Evolutionary conservation across 1,140 invertebrate genomes (phyloP).

Genomic region (Telenomus remus): DNA sequence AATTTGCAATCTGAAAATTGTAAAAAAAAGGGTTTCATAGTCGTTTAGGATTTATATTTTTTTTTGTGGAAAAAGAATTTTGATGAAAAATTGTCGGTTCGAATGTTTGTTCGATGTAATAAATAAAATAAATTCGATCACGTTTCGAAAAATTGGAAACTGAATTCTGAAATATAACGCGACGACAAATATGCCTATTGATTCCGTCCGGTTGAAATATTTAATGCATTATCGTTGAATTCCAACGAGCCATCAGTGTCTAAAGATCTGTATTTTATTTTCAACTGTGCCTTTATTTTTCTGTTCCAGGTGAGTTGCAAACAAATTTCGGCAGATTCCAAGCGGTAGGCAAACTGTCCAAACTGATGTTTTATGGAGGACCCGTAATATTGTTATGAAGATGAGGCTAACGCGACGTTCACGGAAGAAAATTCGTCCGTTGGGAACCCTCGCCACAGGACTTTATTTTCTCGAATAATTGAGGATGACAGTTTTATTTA

Average conservation of each 20-base stretch:
- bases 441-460: constrained; percentile 19
- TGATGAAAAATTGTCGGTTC: too few species aligned
- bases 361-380: constrained; percentile 52
- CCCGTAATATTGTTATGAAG: constrained; percentile 45
- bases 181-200: neutral
- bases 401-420: constrained; percentile 35
- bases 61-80: too few species aligned
- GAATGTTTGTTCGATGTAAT: too few species aligned
- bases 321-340: constrained; percentile 16
- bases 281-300: constrained; percentile 23
- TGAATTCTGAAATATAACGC: neutral
- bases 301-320: constrained; percentile 36
- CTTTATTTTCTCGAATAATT: constrained; percentile 38
- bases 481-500: constrained; percentile 1
- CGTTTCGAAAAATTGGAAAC: neutral
- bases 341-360: constrained; percentile 18
- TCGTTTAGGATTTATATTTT: too few species aligned
- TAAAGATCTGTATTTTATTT: neutral
- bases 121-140: too few species aligned
- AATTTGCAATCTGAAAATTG: too few species aligned
- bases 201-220: neutral
- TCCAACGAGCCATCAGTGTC: neutral
- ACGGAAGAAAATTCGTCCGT: constrained; percentile 36
- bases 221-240: neutral
- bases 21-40: too few species aligned